These are phyloP conservation scores for Diplogasteroides magnus DNA, from an alignment of 1,140 invertebrate genomes.

Conservation along the genomic window DNA sequence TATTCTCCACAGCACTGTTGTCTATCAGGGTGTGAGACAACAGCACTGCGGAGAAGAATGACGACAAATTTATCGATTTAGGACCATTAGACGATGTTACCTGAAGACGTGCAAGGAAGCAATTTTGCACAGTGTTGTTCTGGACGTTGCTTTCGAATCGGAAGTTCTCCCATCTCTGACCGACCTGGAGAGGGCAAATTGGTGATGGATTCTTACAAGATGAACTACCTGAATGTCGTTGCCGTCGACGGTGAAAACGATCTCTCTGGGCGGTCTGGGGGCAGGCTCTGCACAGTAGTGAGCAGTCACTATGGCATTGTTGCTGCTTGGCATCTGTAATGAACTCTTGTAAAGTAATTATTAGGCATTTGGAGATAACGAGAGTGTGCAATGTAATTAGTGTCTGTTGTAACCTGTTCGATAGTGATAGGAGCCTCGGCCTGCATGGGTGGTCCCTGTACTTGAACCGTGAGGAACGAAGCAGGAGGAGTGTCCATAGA, in stretches of 20 bases:
- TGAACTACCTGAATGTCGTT: constrained; percentile 40
- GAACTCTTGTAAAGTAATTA: neutral
- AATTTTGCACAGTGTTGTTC: constrained; percentile 52
- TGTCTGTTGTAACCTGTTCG: constrained; percentile 40
- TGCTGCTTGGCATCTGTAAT: constrained; percentile 25
- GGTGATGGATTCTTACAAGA: neutral
- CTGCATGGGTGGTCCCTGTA: constrained; percentile 49
- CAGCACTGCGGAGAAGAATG: too few species aligned
- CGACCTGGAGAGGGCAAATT: constrained; percentile 37
- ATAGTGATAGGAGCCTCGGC: constrained; percentile 47
- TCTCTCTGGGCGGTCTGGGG: constrained; percentile 47
- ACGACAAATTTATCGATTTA: too few species aligned
- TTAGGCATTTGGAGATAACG: neutral
- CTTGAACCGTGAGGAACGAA: constrained; percentile 43
- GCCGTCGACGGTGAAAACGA: constrained; percentile 48
- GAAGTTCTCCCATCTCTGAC: constrained; percentile 53
- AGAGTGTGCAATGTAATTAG: neutral
- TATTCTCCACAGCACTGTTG: too few species aligned
- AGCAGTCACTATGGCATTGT: constrained; percentile 45
- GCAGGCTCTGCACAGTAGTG: constrained; percentile 53
- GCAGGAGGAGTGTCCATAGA: constrained; percentile 42
- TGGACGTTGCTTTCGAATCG: constrained; percentile 46
- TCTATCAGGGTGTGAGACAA: too few species aligned
- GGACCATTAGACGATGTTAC: too few species aligned
- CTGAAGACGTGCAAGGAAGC: constrained; percentile 43